These are phyloP conservation scores for Phyto melanocephala DNA, from an alignment of 2,888 invertebrate species.

Conservation along the genomic window DNA sequence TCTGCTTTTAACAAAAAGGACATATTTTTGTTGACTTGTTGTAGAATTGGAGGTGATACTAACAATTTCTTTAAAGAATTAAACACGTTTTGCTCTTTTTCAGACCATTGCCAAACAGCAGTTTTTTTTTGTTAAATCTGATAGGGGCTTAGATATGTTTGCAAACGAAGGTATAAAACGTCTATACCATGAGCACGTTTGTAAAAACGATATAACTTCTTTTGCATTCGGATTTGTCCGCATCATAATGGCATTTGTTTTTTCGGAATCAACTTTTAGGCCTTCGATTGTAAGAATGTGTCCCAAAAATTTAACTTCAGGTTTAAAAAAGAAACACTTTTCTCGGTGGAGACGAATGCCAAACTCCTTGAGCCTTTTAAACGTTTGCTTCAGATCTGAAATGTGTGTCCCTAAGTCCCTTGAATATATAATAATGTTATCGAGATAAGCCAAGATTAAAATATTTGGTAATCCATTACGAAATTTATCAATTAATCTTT, in stretches of 20 bases:
- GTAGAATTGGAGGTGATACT: slow-evolving; percentile 60
- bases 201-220: slow-evolving; percentile 28
- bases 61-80: slow-evolving; percentile 57
- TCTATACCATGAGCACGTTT: slow-evolving; percentile 42
- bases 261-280: slow-evolving; percentile 68
- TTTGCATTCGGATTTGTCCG: neutral
- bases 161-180: slow-evolving; percentile 36
- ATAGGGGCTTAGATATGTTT: slow-evolving; percentile 68
- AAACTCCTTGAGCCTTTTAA: slow-evolving; percentile 54
- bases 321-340: slow-evolving; percentile 65
- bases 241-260: slow-evolving; percentile 67
- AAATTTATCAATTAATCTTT: slow-evolving; percentile 69
- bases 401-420: slow-evolving; percentile 67
- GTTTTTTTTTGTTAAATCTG: slow-evolving; percentile 69
- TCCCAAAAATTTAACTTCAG: slow-evolving; percentile 69
- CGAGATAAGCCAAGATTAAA: slow-evolving; percentile 67
- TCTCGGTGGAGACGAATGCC: slow-evolving; percentile 67
- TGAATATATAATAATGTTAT: slow-evolving; percentile 69
- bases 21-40: slow-evolving; percentile 65
- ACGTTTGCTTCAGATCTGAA: slow-evolving; percentile 68
- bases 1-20: slow-evolving; percentile 70
- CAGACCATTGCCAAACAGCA: slow-evolving; percentile 31
- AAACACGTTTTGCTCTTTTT: slow-evolving; percentile 60
- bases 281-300: slow-evolving; percentile 70
- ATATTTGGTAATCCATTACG: slow-evolving; percentile 47